These are phyloP conservation scores for Bembecia ichneumoniformis DNA, from an alignment of 2,888 invertebrate species.

Conservation along the genomic window DNA sequence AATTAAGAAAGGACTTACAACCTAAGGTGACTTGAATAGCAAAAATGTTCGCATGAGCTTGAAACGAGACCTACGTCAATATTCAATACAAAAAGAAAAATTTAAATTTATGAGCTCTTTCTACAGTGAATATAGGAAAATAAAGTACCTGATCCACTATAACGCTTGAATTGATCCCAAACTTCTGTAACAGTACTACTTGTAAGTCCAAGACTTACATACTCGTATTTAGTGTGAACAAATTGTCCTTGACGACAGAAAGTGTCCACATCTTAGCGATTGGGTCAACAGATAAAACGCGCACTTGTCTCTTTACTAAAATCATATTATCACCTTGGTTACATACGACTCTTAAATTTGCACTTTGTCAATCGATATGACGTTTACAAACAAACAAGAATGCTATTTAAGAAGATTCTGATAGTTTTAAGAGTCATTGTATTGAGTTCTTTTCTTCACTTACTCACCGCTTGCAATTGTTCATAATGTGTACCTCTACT, in stretches of 20 bases:
- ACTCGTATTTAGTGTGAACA: neutral
- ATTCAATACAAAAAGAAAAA: too few relatives aligned
- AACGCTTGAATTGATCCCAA: too few relatives aligned
- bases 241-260: neutral
- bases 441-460: neutral
- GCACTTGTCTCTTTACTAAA: constrained; percentile 28
- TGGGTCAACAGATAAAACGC: neutral
- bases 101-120: too few relatives aligned
- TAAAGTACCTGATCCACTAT: too few relatives aligned
- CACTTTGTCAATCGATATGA: constrained; percentile 41
- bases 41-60: too few relatives aligned
- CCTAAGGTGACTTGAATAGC: too few relatives aligned
- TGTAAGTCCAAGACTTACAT: too few relatives aligned
- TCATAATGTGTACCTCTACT: constrained; percentile 34
- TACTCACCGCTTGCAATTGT: neutral
- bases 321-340: constrained; percentile 53
- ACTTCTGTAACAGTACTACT: too few relatives aligned
- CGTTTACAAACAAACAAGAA: constrained; percentile 47
- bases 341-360: constrained; percentile 18
- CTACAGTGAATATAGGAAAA: too few relatives aligned
- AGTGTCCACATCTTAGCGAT: neutral
- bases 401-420: constrained; percentile 48
- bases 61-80: too few relatives aligned
- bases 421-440: neutral
- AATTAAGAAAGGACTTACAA: too few relatives aligned